phyloP scores from a whole-genome alignment of 2,797 vertebrate species.

The Poecilia gillii region DNA sequence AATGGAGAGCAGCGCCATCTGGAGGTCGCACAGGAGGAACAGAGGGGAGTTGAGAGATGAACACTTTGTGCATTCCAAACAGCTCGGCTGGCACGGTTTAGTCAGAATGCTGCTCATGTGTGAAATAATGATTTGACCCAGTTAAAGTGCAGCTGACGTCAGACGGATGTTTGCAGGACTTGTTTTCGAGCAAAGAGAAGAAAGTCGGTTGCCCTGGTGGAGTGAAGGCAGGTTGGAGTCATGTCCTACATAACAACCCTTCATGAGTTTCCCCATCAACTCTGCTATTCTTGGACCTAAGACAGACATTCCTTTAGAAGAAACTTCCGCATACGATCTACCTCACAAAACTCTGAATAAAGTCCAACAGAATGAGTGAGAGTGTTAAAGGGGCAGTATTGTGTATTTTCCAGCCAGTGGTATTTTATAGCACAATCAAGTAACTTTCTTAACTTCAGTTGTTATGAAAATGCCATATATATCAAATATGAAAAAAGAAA shows the following conservation, averaged over 20 bases:
- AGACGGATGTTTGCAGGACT: not conserved
- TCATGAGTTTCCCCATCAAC: not conserved
- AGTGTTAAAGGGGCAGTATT: too few relatives aligned
- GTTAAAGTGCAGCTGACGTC: conserved; percentile 12
- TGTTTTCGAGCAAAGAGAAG: conserved; percentile 6
- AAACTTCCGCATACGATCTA: not conserved
- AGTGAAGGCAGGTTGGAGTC: conserved; percentile 4
- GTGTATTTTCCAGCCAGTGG: too few relatives aligned
- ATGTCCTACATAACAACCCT: not conserved
- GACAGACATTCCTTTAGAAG: not conserved
- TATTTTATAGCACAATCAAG: too few relatives aligned
- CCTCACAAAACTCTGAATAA: conserved; percentile 12
- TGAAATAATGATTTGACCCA: conserved; percentile 17
- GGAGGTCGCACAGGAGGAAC: conserved; percentile 32
- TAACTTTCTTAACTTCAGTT: too few relatives aligned
- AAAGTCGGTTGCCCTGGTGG: not conserved
- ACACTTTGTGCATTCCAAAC: conserved; percentile 5
- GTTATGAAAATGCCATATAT: too few relatives aligned
- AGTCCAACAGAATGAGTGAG: not conserved
- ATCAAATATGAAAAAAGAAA: too few relatives aligned
- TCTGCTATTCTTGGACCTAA: not conserved
- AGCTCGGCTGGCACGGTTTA: not conserved
- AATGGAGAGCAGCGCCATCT: conserved; percentile 93
- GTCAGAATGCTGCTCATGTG: not conserved
- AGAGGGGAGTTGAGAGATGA: not conserved